These are phyloP conservation scores for Acanthococcus lagerstroemiae DNA, from an alignment of 2,888 invertebrate genomes.

Conservation along the genomic window DNA sequence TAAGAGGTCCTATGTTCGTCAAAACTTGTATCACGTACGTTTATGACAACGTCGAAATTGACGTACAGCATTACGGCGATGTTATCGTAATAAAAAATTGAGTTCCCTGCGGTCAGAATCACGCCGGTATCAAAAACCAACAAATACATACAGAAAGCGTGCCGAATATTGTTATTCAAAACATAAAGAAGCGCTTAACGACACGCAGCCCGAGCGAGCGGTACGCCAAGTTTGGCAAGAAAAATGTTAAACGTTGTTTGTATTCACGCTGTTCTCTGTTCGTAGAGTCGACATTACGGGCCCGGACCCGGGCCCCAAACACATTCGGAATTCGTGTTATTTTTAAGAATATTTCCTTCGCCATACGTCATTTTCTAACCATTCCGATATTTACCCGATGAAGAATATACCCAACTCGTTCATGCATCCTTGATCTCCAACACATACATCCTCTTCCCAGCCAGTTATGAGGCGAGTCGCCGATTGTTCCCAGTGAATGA, in stretches of 20 bases:
- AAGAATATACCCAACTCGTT: no score
- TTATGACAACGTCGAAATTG: conserved; percentile 20
- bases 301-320: no score
- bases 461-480: no score
- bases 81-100: conserved; percentile 23
- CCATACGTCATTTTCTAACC: no score
- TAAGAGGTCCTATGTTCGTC: no score
- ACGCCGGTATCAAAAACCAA: not conserved
- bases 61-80: conserved; percentile 15
- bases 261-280: not conserved
- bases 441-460: no score
- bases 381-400: no score
- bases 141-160: no score
- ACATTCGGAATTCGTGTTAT: not conserved
- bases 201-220: conserved; percentile 3
- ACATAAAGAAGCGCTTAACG: conserved; percentile 13
- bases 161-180: not conserved
- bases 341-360: not conserved
- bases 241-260: not conserved
- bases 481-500: no score
- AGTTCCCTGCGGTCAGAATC: not conserved
- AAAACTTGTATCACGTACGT: conserved; percentile 25
- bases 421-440: no score
- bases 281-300: not conserved
- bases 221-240: not conserved